Base-by-base conservation (phyloP, 2,113 vertebrate species). In the Abramis brama region DNA sequence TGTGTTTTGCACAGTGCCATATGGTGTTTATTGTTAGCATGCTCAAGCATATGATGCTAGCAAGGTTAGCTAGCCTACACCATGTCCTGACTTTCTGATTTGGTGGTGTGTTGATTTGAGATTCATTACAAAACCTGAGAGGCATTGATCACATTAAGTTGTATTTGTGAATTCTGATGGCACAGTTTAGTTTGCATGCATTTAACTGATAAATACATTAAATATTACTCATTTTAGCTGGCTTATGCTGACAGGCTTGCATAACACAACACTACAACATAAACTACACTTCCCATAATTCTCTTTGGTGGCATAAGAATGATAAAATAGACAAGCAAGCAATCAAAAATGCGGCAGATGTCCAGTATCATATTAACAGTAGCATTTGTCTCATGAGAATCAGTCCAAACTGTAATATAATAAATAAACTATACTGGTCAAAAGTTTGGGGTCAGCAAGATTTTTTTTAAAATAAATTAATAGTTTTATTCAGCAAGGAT, bases 11-110 rank as follows among this genome's bases (percentile, higher is more conserved):
- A 25, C 75, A 43, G 47, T 33, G 50, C 45, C 79, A 80, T 39
- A 25, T 86, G 80, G 78, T 9, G 80, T 71, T 76, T 43, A 23
- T 25, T 39, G 55, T 70, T 62, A 73, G 50, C 80, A 27, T 6
- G 23, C 30, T 39, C 71, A 70, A 84, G 10, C 64, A 33, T 21
- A 55, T 77, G 60, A 86, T 57, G 71, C 12, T 19, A 68, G 52
- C 62, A 59, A 52, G 60, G 10, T n/a, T 12, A 43, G 36, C 36
- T 9, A 47, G 74, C 45, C 79, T 57, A 30, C 21, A 43, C 68
- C 68, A 71, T 5, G 15, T 17, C 64, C 33, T 8, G 19, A 70
- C 30, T 36, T 70, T 70, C 30, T 21, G 30, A 70, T 36, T 70
- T 70, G 66, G 30, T 15, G 6, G 3, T 19, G 62, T 68, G 64